Conservation (phyloP, 2,113 vertebrate species). For the Phalacrocorax brasilianus region DNA sequence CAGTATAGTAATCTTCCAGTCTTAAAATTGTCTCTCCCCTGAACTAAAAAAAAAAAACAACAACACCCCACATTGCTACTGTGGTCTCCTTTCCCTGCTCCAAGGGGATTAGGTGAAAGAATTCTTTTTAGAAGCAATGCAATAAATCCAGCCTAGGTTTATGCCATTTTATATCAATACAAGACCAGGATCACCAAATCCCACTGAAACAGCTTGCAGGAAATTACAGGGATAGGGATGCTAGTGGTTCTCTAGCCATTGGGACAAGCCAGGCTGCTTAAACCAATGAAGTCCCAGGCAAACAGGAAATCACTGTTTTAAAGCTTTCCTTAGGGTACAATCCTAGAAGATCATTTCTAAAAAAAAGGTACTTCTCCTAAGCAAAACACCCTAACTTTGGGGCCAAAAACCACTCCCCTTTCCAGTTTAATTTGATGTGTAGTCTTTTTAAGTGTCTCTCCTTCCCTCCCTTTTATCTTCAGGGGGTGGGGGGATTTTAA, state of each 20-base stretch:
- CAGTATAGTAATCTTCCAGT: neutral
- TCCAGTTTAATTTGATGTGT: neutral
- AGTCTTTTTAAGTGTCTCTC: neutral
- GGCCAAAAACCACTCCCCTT: neutral
- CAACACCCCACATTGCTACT: neutral
- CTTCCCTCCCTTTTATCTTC: neutral
- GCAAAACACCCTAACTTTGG: neutral
- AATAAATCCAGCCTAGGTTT: conserved; percentile 30
- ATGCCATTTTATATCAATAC: neutral
- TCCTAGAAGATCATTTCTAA: neutral
- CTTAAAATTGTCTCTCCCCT: neutral
- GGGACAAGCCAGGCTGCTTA: neutral
- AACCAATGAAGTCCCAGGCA: neutral
- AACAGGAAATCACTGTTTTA: conserved; percentile 37
- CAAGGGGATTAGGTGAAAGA: conserved; percentile 1
- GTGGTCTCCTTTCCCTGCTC: neutral
- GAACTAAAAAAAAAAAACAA: neutral
- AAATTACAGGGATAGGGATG: conserved; percentile 46
- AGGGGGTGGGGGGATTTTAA: neutral
- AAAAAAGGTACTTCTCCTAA: neutral
- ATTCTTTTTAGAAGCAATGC: neutral
- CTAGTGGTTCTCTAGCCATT: neutral
- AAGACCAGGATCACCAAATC: conserved; percentile 27
- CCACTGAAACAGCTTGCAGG: conserved; percentile 14
- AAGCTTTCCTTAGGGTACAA: conserved; percentile 12